Evolutionary conservation across 23 tunicate genomes (phyloP).

Genomic region (Clavelina lepadiformis): DNA sequence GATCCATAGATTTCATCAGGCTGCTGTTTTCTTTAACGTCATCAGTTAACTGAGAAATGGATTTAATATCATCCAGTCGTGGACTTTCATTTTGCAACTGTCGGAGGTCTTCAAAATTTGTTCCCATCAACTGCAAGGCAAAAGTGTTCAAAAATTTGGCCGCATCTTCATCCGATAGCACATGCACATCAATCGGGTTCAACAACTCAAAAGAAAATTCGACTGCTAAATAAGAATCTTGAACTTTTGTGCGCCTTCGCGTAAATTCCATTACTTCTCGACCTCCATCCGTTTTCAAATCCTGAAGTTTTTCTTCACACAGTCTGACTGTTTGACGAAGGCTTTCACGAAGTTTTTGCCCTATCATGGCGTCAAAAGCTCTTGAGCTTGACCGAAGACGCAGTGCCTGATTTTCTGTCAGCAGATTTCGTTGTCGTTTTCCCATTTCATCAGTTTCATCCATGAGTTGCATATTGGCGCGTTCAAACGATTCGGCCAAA

Average conservation of each 20-base stretch:
- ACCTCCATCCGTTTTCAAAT: not conserved
- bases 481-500: conserved; percentile 56
- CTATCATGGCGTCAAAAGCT: conserved; percentile 26
- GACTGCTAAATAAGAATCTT: not conserved
- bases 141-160: not conserved
- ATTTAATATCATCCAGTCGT: conserved; percentile 7
- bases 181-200: not conserved
- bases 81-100: conserved; percentile 38
- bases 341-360: conserved; percentile 17
- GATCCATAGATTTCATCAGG: no score
- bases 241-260: no score
- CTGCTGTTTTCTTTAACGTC: conserved; percentile 15
- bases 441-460: conserved; percentile 63
- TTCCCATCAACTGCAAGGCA: conserved; percentile 12
- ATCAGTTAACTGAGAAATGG: conserved; percentile 9
- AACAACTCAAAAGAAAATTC: not conserved
- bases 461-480: conserved; percentile 44
- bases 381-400: conserved; percentile 20
- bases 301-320: conserved; percentile 3
- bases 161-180: conserved; percentile 6
- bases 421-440: conserved; percentile 23
- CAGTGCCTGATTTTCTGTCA: conserved; percentile 31
- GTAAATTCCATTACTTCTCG: not conserved
- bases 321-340: not conserved
- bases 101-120: conserved; percentile 22